Conservation (phyloP, 2,113 vertebrate species). For the Sapayoa aenigma region DNA sequence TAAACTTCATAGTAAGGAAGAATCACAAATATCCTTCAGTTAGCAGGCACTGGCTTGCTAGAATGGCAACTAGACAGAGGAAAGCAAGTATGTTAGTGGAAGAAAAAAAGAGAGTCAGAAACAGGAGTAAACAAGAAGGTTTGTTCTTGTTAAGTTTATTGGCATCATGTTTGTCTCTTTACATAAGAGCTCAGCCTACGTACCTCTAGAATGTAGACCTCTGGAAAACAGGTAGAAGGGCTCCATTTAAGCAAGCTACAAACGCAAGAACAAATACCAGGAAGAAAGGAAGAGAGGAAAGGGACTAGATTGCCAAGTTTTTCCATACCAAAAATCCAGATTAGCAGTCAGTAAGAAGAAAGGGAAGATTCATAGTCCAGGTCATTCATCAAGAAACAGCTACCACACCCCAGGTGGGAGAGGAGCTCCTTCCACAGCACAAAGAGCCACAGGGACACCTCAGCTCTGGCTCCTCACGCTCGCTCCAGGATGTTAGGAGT, state of each 20-base stretch:
- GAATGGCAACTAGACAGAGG: not conserved
- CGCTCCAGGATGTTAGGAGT: conserved; percentile 46
- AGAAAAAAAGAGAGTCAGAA: conserved; percentile 42
- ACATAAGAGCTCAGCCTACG: conserved; percentile 80
- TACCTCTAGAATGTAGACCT: conserved; percentile 72
- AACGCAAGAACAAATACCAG: conserved; percentile 72
- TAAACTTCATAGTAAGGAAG: not conserved
- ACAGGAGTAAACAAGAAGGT: conserved; percentile 55
- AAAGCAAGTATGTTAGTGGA: not conserved
- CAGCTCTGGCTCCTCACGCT: conserved; percentile 52
- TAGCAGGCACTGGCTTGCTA: not conserved
- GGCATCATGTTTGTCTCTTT: conserved; percentile 82
- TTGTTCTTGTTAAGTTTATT: conserved; percentile 84
- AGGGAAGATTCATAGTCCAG: conserved; percentile 53
- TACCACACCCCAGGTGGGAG: conserved; percentile 53
- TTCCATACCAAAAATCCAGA: conserved; percentile 69
- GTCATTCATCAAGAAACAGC: conserved; percentile 45
- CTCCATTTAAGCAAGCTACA: conserved; percentile 78
- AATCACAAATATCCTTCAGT: not conserved
- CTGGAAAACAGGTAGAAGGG: conserved; percentile 66
- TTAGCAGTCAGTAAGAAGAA: conserved; percentile 51
- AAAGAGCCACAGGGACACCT: conserved; percentile 31
- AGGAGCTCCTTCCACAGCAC: conserved; percentile 67
- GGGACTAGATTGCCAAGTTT: conserved; percentile 63
- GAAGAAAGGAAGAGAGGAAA: conserved; percentile 65